Evolutionary conservation across 2,797 vertebrate genomes (phyloP).

Genomic region (Euthynnus affinis): DNA sequence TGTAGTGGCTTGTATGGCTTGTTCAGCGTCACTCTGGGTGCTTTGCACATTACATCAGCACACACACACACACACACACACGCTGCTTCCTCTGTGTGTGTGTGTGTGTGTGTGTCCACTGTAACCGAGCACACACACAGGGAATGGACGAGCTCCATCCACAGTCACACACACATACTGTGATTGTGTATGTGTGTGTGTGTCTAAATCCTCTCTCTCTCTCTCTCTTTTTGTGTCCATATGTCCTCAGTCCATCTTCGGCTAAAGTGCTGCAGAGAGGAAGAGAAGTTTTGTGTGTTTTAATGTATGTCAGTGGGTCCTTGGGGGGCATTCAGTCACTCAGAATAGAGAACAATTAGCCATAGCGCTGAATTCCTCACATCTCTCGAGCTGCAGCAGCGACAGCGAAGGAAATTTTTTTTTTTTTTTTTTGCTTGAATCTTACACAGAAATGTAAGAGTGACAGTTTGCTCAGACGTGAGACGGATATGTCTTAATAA

Average conservation of each 20-base stretch:
- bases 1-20: slow-evolving; percentile 84
- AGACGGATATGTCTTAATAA: slow-evolving; percentile 41
- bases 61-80: slow-evolving; percentile 47
- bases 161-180: slow-evolving; percentile 11
- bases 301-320: slow-evolving; percentile 16
- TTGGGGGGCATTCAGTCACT: slow-evolving; percentile 26
- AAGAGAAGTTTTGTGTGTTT: slow-evolving; percentile 41
- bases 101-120: slow-evolving; percentile 22
- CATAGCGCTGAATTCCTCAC: slow-evolving; percentile 37
- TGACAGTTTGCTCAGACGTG: slow-evolving; percentile 24
- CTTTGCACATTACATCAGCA: slow-evolving; percentile 52
- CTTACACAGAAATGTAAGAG: slow-evolving; percentile 40
- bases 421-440: slow-evolving; percentile 10
- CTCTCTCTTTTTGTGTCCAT: slow-evolving; percentile 65
- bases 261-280: slow-evolving; percentile 82
- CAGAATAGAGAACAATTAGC: slow-evolving; percentile 34
- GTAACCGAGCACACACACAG: background rate
- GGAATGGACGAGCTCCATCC: slow-evolving; percentile 25
- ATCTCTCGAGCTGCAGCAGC: slow-evolving; percentile 32
- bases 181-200: slow-evolving; percentile 7
- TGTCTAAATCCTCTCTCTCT: slow-evolving; percentile 38
- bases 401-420: slow-evolving; percentile 22
- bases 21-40: slow-evolving; percentile 64
- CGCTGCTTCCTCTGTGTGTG: slow-evolving; percentile 34
- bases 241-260: slow-evolving; percentile 69